A percentile compares a stretch with the other conserved stretches of the same genome.
phyloP scores from a whole-genome alignment of 2,797 vertebrate species.

The Gambelia wislizenii region DNA sequence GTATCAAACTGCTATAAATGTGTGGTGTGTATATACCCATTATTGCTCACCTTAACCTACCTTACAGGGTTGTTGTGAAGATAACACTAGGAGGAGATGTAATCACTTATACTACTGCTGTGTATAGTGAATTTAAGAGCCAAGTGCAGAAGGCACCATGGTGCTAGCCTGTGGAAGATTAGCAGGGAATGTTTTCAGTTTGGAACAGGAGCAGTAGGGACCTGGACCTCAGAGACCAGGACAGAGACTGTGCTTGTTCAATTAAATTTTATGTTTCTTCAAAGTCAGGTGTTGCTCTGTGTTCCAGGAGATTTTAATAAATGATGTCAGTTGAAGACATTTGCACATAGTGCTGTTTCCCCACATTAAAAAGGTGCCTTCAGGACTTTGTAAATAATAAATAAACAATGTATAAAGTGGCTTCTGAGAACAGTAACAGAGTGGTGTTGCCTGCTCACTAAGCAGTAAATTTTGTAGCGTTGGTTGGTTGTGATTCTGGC shows the following conservation, averaged over 20 bases:
- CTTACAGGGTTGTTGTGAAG: too few relatives aligned
- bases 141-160: background rate
- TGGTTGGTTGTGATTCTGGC: conserved; percentile 34
- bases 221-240: background rate
- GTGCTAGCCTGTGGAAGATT: background rate
- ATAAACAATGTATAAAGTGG: conserved; percentile 19
- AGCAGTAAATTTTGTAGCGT: conserved; percentile 30
- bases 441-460: conserved; percentile 30
- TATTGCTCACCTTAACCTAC: background rate
- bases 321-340: background rate
- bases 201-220: background rate
- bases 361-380: background rate
- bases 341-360: background rate
- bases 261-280: too few relatives aligned
- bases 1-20: too few relatives aligned
- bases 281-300: too few relatives aligned
- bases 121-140: too few relatives aligned
- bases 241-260: too few relatives aligned
- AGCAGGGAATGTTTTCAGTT: background rate
- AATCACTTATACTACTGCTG: background rate
- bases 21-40: background rate
- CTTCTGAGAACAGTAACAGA: conserved; percentile 39
- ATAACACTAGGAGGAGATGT: background rate
- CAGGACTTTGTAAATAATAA: background rate
- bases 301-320: too few relatives aligned